phyloP scores from a whole-genome alignment of 1,140 invertebrate species.

The Arion vulgaris region DNA sequence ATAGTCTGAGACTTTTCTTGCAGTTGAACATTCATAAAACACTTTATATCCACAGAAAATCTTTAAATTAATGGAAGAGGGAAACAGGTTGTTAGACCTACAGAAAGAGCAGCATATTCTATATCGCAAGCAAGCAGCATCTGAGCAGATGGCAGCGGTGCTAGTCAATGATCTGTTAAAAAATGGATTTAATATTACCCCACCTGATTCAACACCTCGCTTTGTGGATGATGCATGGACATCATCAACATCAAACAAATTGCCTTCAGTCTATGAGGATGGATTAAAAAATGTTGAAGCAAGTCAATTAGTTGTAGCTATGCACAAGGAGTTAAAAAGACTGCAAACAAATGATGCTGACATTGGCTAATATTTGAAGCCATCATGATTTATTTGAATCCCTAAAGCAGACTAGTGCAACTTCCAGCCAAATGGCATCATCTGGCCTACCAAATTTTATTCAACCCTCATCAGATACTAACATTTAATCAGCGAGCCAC shows the following conservation, averaged over 20 bases:
- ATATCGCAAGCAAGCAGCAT: background rate
- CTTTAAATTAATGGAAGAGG: background rate
- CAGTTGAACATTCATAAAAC: background rate
- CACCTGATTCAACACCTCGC: constrained; percentile 21
- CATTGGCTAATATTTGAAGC: no score
- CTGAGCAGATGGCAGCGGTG: background rate
- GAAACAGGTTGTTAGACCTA: background rate
- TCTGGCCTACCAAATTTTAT: no score
- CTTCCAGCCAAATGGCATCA: no score
- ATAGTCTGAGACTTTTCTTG: no score
- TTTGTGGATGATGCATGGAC: background rate
- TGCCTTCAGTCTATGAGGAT: background rate
- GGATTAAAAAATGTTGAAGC: background rate
- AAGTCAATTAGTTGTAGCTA: constrained; percentile 3
- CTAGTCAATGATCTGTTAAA: background rate
- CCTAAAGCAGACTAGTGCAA: no score
- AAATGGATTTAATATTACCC: constrained; percentile 13
- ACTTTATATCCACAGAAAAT: background rate
- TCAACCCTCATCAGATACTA: no score
- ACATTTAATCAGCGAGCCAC: no score
- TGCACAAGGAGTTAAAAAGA: constrained; percentile 5
- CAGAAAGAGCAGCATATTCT: background rate
- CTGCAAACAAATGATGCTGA: background rate
- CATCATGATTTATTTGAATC: no score
- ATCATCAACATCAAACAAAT: background rate